Percentiles rank a stretch among this genome's conserved stretches.
Evolutionary conservation across 2,888 invertebrate genomes (phyloP).

Genomic region (Eupithecia centaureata): DNA sequence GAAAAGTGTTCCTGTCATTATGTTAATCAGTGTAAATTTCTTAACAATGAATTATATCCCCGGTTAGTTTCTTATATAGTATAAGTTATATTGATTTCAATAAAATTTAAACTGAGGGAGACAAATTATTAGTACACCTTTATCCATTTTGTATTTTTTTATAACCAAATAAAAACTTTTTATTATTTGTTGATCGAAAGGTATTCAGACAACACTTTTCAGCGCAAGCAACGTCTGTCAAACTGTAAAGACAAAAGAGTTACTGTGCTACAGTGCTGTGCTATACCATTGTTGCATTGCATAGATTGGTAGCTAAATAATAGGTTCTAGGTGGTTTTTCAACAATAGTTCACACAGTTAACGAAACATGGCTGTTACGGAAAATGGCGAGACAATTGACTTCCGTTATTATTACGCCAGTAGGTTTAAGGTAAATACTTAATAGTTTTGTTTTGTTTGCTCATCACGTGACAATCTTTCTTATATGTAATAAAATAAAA

Average conservation of each 20-base stretch:
- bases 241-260: slow-evolving; percentile 37
- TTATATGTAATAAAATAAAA: background rate
- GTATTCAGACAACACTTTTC: no score
- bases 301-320: background rate
- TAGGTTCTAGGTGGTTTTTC: slow-evolving; percentile 22
- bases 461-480: background rate
- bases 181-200: no score
- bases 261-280: slow-evolving; percentile 21
- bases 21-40: background rate
- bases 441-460: background rate
- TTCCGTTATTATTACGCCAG: slow-evolving; percentile 50
- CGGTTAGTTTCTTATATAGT: no score
- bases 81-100: no score
- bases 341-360: slow-evolving; percentile 48
- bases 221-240: slow-evolving; percentile 34
- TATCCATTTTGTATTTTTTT: no score
- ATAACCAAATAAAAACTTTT: no score
- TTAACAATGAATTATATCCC: no score
- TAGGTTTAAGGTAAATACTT: background rate
- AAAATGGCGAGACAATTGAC: slow-evolving; percentile 57
- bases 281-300: slow-evolving; percentile 33
- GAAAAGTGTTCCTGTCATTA: slow-evolving; percentile 85
- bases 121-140: no score
- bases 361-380: slow-evolving; percentile 37
- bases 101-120: no score